phyloP scores from a whole-genome alignment of 2,888 invertebrate species.

The Zaprionus obscuricornis region DNA sequence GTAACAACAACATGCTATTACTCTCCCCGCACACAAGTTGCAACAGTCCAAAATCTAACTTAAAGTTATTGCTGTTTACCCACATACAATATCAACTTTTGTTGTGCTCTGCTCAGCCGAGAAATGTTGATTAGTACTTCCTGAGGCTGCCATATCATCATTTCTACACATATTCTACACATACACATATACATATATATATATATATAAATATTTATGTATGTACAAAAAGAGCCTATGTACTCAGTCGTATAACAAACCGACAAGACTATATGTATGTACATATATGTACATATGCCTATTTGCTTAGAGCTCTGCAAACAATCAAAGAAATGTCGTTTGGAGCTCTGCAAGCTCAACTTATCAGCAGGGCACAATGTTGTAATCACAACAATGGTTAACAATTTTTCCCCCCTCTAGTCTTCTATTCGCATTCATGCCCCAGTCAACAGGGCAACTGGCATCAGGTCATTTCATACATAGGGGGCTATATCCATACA shows the following conservation, averaged over 20 bases:
- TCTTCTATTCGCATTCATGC: too few species aligned
- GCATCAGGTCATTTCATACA: slow-evolving; percentile 6
- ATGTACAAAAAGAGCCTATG: slow-evolving; percentile 10
- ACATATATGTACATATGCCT: slow-evolving; percentile 16
- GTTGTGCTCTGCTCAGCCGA: slow-evolving; percentile 51
- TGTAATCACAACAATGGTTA: slow-evolving; percentile 19
- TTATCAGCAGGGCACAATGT: slow-evolving; percentile 45
- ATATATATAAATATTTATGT: slow-evolving; percentile 2
- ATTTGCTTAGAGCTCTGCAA: slow-evolving; percentile 53
- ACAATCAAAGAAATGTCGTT: slow-evolving; percentile 48
- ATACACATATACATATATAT: slow-evolving; percentile 6
- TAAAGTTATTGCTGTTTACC: slow-evolving; percentile 40
- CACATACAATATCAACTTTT: slow-evolving; percentile 63
- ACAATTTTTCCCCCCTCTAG: too few species aligned
- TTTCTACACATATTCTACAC: too few species aligned
- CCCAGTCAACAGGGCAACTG: slow-evolving; percentile 8
- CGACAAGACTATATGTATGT: neutral
- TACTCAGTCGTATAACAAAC: slow-evolving; percentile 20
- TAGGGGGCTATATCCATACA: neutral
- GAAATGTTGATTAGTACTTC: slow-evolving; percentile 74
- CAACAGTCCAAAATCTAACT: neutral
- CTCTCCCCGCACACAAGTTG: neutral
- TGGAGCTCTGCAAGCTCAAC: slow-evolving; percentile 26
- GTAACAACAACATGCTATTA: slow-evolving; percentile 26
- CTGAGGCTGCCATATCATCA: slow-evolving; percentile 75